Conservation (phyloP, 2,113 vertebrate species). For the Misgurnus mizolepis region DNA sequence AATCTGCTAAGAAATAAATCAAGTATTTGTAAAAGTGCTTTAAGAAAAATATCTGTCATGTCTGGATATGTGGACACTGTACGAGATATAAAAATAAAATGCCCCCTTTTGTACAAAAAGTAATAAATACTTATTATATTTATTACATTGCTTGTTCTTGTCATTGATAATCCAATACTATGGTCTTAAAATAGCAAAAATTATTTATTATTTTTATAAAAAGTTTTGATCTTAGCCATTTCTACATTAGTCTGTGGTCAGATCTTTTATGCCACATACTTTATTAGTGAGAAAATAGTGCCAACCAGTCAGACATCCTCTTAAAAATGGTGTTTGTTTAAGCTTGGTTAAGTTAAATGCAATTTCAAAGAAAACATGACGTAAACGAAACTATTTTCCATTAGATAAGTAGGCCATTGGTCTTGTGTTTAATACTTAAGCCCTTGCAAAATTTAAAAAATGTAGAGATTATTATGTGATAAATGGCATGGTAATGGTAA, state of each 20-base stretch:
- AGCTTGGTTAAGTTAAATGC: slow-evolving; percentile 52
- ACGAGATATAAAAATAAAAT: background rate
- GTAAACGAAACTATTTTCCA: slow-evolving; percentile 59
- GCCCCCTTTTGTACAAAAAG: slow-evolving; percentile 38
- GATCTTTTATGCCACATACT: background rate
- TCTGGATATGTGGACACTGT: background rate
- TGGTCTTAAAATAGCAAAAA: background rate
- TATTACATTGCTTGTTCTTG: slow-evolving; percentile 29
- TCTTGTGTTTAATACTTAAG: slow-evolving; percentile 10
- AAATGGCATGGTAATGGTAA: no score
- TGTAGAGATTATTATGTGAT: no score
- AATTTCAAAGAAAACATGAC: slow-evolving; percentile 47
- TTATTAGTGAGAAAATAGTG: slow-evolving; percentile 28
- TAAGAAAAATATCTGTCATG: background rate
- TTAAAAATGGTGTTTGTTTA: slow-evolving; percentile 56
- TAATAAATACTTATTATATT: slow-evolving; percentile 48
- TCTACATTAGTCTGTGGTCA: slow-evolving; percentile 18
- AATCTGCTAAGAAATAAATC: background rate
- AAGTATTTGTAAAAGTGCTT: background rate
- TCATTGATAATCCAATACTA: background rate
- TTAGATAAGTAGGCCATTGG: slow-evolving; percentile 60
- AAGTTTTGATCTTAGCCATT: background rate
- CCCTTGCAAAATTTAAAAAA: no score
- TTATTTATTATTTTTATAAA: no score
- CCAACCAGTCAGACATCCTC: slow-evolving; percentile 3